These are phyloP conservation scores for Heliconius himera DNA, from an alignment of 1,140 invertebrate genomes.

Conservation along the genomic window DNA sequence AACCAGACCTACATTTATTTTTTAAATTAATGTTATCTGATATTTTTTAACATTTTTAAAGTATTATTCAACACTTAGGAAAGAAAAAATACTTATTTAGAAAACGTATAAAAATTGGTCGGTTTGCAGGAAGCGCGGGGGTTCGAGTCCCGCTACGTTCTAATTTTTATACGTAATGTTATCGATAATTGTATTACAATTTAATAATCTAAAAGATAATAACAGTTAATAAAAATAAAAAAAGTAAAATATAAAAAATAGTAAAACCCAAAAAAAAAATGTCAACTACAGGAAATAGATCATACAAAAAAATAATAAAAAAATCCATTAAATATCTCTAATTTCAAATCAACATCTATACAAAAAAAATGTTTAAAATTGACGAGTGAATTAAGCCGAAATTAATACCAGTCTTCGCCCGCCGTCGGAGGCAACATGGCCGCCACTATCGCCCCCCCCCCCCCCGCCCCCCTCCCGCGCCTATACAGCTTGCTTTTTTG, in stretches of 20 bases:
- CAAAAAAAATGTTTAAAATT: slow-evolving; percentile 62
- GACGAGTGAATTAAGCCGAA: slow-evolving; percentile 75
- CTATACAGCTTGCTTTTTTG: slow-evolving; percentile 76
- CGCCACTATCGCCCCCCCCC: slow-evolving; percentile 55
- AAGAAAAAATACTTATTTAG: too few relatives aligned
- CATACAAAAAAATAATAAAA: neutral
- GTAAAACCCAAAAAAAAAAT: neutral
- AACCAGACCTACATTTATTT: too few relatives aligned
- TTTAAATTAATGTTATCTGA: too few relatives aligned
- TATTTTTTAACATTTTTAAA: too few relatives aligned
- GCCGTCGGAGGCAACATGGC: slow-evolving; percentile 74
- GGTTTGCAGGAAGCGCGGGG: too few relatives aligned
- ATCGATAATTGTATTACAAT: too few relatives aligned
- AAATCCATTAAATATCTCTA: slow-evolving; percentile 9
- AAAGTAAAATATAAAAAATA: too few relatives aligned
- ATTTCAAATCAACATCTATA: slow-evolving; percentile 29
- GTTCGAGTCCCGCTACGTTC: too few relatives aligned
- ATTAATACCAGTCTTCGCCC: slow-evolving; percentile 78
- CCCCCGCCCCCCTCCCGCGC: slow-evolving; percentile 52
- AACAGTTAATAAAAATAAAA: neutral
- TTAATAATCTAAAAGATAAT: neutral
- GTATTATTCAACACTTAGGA: too few relatives aligned
- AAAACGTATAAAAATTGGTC: too few relatives aligned
- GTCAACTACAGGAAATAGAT: neutral
- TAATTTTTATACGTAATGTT: too few relatives aligned